phyloP scores from a whole-genome alignment of 2,888 invertebrate genomes.

The Temnothorax unifasciatus region DNA sequence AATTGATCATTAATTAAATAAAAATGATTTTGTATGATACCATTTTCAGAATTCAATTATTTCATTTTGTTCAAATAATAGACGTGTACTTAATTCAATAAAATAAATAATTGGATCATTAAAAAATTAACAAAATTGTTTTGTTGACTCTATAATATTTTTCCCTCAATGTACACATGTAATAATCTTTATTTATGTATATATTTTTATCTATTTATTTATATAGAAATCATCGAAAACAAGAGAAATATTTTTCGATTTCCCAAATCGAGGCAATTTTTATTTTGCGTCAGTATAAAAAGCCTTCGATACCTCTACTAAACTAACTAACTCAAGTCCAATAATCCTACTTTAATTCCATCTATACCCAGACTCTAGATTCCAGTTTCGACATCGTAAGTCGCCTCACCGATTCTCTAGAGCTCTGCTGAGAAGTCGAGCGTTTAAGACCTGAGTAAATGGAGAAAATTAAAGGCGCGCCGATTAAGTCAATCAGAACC shows the following conservation, averaged over 20 bases:
- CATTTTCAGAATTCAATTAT: too few species aligned
- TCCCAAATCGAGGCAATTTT: background rate
- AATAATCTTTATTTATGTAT: too few species aligned
- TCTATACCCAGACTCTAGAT: constrained; percentile 22
- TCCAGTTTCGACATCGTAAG: constrained; percentile 44
- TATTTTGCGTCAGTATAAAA: background rate
- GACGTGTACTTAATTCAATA: too few species aligned
- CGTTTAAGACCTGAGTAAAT: constrained; percentile 51
- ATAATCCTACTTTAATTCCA: constrained; percentile 45
- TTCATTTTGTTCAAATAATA: too few species aligned
- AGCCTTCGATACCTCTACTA: background rate
- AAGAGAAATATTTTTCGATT: background rate
- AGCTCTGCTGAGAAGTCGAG: constrained; percentile 19
- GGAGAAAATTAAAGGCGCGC: constrained; percentile 54
- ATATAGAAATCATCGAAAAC: background rate
- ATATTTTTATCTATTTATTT: background rate
- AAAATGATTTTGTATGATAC: too few species aligned
- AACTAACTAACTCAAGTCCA: constrained; percentile 33
- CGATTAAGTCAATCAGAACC: constrained; percentile 53
- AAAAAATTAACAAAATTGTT: too few species aligned
- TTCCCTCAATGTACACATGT: too few species aligned
- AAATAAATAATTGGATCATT: too few species aligned
- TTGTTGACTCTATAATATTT: too few species aligned
- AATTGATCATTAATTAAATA: too few species aligned
- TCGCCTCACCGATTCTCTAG: constrained; percentile 44